These are phyloP conservation scores for Pristionchus maxplancki DNA, from an alignment of 2,888 invertebrate species.

Conservation along the genomic window DNA sequence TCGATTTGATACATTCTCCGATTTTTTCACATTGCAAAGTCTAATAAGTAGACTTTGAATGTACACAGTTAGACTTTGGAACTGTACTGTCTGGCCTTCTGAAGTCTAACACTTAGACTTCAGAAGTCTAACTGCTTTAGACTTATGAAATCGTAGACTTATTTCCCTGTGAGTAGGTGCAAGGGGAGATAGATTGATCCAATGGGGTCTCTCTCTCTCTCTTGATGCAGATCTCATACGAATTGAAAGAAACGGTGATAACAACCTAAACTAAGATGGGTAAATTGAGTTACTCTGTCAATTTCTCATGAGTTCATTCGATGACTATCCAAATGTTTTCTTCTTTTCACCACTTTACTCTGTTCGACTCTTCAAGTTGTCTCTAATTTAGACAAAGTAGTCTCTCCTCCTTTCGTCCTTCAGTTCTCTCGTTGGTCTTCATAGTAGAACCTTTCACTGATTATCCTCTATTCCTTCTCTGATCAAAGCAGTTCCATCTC, in stretches of 20 bases:
- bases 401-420: not conserved
- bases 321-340: not conserved
- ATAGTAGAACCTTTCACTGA: not conserved
- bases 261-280: no score
- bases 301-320: not conserved
- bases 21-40: not conserved
- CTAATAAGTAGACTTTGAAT: not conserved
- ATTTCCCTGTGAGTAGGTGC: no score
- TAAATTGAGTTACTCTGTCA: not conserved
- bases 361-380: not conserved
- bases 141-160: not conserved
- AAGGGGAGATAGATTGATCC: no score
- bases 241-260: no score
- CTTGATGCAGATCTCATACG: no score
- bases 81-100: not conserved
- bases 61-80: not conserved
- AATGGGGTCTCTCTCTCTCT: no score
- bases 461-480: not conserved
- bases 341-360: not conserved
- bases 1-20: not conserved
- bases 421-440: not conserved
- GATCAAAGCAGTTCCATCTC: not conserved
- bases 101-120: not conserved
- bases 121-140: not conserved
- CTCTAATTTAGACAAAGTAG: conserved; percentile 16